phyloP scores from a whole-genome alignment of 2,888 invertebrate genomes.

The Hemicrepidius hirtus region DNA sequence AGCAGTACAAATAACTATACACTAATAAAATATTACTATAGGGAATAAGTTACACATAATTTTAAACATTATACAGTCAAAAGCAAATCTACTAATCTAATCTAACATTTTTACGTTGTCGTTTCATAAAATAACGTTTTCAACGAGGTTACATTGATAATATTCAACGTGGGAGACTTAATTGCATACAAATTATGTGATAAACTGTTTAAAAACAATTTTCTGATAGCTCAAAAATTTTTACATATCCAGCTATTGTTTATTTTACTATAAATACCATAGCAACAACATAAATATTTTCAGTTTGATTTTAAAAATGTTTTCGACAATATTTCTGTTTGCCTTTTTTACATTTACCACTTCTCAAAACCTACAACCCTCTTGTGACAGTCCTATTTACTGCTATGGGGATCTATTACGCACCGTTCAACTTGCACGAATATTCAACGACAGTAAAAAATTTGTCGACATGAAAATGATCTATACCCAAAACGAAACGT shows the following conservation, averaged over 20 bases:
- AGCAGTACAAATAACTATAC: too few species aligned
- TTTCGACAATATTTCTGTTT: background rate
- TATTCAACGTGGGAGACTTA: background rate
- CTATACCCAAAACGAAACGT: constrained; percentile 75
- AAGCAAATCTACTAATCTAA: too few species aligned
- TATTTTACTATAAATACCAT: background rate
- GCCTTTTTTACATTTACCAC: background rate
- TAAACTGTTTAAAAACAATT: background rate
- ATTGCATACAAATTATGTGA: background rate
- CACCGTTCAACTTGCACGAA: constrained; percentile 36
- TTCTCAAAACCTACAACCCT: constrained; percentile 28
- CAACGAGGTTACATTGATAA: constrained; percentile 6
- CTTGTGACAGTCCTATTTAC: constrained; percentile 46
- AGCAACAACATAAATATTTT: background rate
- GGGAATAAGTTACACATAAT: too few species aligned
- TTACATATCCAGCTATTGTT: background rate
- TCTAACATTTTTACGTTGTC: too few species aligned
- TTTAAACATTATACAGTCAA: too few species aligned
- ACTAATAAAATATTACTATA: too few species aligned
- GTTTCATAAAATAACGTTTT: background rate
- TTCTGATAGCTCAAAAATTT: background rate
- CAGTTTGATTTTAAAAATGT: background rate
- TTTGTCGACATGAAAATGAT: constrained; percentile 42
- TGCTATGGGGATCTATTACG: constrained; percentile 43
- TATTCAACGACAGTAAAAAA: constrained; percentile 44